Evolutionary conservation across 2,797 vertebrate genomes (phyloP).

Genomic region (Urophycis tenuis): DNA sequence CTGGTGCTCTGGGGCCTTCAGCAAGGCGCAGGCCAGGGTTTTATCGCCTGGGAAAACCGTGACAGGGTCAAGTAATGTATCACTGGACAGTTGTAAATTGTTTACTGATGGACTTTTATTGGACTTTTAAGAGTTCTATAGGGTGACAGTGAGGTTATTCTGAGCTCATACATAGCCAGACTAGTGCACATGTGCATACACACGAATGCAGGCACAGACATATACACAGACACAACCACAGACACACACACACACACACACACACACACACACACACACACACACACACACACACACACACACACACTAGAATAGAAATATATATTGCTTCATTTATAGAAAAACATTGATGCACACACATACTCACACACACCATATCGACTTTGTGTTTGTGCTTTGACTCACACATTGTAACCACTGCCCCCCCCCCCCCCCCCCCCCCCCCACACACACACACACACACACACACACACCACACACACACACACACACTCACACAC

Average conservation of each 20-base stretch:
- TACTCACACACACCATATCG: constrained; percentile 10
- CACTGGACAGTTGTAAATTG: constrained; percentile 47
- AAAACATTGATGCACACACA: not conserved
- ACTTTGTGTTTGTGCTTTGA: constrained; percentile 14
- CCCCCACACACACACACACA: not conserved
- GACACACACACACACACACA: not conserved
- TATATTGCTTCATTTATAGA: too few species aligned
- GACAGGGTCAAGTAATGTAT: constrained; percentile 36
- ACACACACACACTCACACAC: constrained; percentile 15
- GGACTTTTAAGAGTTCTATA: constrained; percentile 38
- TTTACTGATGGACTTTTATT: constrained; percentile 47
- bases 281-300: not conserved
- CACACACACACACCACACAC: not conserved
- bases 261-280: not conserved
- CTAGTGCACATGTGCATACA: constrained; percentile 1
- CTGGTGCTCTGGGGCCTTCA: constrained; percentile 6
- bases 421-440: too few species aligned
- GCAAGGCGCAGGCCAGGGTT: not conserved
- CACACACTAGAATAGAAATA: too few species aligned
- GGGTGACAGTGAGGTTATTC: constrained; percentile 52
- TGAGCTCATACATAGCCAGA: constrained; percentile 41
- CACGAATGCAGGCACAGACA: not conserved
- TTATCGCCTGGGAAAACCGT: constrained; percentile 36
- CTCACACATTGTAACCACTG: constrained; percentile 11
- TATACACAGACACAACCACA: not conserved